These are phyloP conservation scores for Byasa hedistus DNA, from an alignment of 2,888 invertebrate species.

Conservation along the genomic window DNA sequence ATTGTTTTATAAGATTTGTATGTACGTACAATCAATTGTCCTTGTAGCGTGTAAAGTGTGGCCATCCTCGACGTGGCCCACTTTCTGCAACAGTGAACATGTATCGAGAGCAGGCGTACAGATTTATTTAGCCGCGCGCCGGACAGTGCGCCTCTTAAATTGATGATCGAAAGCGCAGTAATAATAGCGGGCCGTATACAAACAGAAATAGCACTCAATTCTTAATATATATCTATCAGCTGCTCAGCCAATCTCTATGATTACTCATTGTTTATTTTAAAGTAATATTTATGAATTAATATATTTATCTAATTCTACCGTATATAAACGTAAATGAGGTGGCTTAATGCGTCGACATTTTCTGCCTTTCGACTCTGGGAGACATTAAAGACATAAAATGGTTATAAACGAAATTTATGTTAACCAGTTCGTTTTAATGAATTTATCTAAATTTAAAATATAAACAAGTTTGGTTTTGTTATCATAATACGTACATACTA, in stretches of 20 bases:
- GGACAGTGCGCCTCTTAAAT: conserved; percentile 29
- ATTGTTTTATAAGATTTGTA: not conserved
- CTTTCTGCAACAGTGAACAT: conserved; percentile 45
- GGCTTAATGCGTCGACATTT: no score
- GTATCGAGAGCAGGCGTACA: conserved; percentile 36
- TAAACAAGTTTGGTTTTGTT: no score
- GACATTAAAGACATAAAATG: no score
- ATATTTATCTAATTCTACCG: no score
- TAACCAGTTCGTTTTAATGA: no score
- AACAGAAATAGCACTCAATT: conserved; percentile 13
- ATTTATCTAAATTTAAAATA: no score
- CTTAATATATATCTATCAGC: conserved; percentile 1
- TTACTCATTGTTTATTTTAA: not conserved
- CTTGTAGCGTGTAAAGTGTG: conserved; percentile 1
- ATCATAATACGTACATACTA: not conserved
- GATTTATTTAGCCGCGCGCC: conserved; percentile 37
- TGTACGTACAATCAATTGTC: not conserved
- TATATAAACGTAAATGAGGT: no score
- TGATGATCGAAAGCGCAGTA: conserved; percentile 17
- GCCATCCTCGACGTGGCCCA: conserved; percentile 35
- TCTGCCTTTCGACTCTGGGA: no score
- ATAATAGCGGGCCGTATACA: conserved; percentile 6
- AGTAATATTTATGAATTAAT: not conserved
- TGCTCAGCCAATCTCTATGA: not conserved
- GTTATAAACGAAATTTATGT: no score